Percentiles rank a stretch among this genome's conserved stretches.
Conservation (phyloP, 2,113 vertebrate species). For the Platycercus adscitus region DNA sequence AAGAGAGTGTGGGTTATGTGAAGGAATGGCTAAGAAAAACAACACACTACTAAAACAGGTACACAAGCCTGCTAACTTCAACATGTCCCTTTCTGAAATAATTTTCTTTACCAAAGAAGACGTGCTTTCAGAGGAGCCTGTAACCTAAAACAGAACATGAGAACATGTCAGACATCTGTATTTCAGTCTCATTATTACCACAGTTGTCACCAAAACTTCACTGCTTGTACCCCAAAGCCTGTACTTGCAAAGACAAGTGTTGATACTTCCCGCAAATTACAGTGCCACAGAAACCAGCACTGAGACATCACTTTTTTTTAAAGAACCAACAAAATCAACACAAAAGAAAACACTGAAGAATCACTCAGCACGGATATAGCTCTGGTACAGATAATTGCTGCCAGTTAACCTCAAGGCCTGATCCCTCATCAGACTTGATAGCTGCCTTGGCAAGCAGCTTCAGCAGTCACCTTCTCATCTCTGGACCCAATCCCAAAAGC, state of each 20-base stretch:
- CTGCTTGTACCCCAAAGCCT: not conserved
- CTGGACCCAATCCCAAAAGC: not conserved
- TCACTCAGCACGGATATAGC: not conserved
- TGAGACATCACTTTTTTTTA: not conserved
- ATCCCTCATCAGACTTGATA: slow-evolving; percentile 50
- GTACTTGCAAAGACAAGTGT: not conserved
- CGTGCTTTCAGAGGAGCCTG: not conserved
- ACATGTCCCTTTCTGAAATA: not conserved
- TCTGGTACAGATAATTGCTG: slow-evolving; percentile 16
- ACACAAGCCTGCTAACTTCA: not conserved
- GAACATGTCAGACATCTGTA: not conserved
- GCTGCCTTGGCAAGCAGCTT: slow-evolving; percentile 21
- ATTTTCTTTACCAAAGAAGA: not conserved
- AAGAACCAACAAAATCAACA: not conserved
- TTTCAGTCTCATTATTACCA: not conserved
- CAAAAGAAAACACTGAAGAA: not conserved
- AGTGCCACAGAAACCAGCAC: not conserved
- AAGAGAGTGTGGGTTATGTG: not conserved
- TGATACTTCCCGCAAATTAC: not conserved
- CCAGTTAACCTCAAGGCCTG: slow-evolving; percentile 39
- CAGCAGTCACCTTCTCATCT: not conserved
- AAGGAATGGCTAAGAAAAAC: not conserved
- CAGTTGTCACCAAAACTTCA: not conserved
- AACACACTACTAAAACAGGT: not conserved
- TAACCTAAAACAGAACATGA: not conserved